Evolutionary conservation across 2,888 invertebrate genomes (phyloP).

Genomic region (Amphipyra berbera): DNA sequence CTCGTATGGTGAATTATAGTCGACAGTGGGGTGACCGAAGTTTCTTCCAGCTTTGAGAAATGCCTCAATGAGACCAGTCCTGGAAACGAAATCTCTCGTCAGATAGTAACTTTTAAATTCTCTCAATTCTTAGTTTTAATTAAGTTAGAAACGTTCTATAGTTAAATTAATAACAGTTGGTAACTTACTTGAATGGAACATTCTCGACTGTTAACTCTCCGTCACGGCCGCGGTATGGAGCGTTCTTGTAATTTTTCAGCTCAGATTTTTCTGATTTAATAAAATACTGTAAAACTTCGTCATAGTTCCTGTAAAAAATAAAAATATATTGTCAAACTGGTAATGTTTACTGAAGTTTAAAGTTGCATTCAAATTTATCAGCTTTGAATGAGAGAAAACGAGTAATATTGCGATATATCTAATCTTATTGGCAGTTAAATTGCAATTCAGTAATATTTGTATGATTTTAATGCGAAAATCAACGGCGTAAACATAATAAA

Average conservation of each 20-base stretch:
- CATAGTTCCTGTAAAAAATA: constrained; percentile 89
- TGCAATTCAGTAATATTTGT: too few species aligned
- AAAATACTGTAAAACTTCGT: constrained; percentile 90
- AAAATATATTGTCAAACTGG: neutral
- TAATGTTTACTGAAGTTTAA: neutral
- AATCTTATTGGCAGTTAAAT: too few species aligned
- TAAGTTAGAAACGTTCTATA: constrained; percentile 54
- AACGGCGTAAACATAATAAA: too few species aligned
- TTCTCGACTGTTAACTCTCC: constrained; percentile 92
- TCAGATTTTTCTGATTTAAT: constrained; percentile 90
- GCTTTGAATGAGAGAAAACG: too few species aligned
- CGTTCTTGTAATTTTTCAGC: constrained; percentile 84
- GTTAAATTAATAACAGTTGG: constrained; percentile 57
- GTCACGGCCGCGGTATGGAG: constrained; percentile 89
- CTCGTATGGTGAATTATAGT: constrained; percentile 91
- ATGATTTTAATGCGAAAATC: too few species aligned
- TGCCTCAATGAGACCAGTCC: constrained; percentile 87
- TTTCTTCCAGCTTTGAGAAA: constrained; percentile 91
- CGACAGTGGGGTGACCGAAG: constrained; percentile 88
- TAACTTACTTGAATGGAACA: constrained; percentile 87
- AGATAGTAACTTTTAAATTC: constrained; percentile 20
- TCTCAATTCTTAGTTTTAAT: constrained; percentile 44
- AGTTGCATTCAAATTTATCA: too few species aligned
- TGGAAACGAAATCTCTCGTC: constrained; percentile 63
- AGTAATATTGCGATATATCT: too few species aligned